Evolutionary conservation across 2,113 vertebrate species (phyloP).

Genomic region (Larimichthys crocea): DNA sequence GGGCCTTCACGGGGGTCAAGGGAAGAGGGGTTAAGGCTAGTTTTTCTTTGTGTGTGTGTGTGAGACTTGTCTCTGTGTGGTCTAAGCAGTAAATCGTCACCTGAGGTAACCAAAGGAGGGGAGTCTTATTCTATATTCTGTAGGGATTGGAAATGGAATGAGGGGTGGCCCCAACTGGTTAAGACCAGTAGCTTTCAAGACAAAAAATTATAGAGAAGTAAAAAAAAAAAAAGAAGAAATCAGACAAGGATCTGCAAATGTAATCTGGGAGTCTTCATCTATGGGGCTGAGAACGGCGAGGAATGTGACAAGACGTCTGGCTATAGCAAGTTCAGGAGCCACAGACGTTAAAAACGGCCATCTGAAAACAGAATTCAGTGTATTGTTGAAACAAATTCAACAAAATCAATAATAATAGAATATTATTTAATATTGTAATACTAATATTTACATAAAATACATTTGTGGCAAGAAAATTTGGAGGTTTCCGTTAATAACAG

Average conservation of each 20-base stretch:
- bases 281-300: slow-evolving; percentile 9
- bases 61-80: slow-evolving; percentile 57
- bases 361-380: neutral
- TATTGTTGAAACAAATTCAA: neutral
- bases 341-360: neutral
- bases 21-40: neutral
- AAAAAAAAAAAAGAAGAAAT: slow-evolving; percentile 13
- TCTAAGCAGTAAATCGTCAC: slow-evolving; percentile 52
- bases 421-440: no score
- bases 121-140: slow-evolving; percentile 22
- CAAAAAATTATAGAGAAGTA: slow-evolving; percentile 41
- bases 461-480: neutral
- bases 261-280: slow-evolving; percentile 45
- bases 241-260: slow-evolving; percentile 62
- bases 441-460: neutral
- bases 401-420: no score
- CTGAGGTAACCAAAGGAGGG: slow-evolving; percentile 52
- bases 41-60: neutral
- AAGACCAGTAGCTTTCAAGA: slow-evolving; percentile 22
- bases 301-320: slow-evolving; percentile 9
- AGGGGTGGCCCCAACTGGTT: slow-evolving; percentile 14
- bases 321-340: neutral
- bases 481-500: no score
- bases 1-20: slow-evolving; percentile 29
- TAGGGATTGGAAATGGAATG: slow-evolving; percentile 25